Conservation (phyloP, 2,113 vertebrate species). For the Bettongia penicillata region DNA sequence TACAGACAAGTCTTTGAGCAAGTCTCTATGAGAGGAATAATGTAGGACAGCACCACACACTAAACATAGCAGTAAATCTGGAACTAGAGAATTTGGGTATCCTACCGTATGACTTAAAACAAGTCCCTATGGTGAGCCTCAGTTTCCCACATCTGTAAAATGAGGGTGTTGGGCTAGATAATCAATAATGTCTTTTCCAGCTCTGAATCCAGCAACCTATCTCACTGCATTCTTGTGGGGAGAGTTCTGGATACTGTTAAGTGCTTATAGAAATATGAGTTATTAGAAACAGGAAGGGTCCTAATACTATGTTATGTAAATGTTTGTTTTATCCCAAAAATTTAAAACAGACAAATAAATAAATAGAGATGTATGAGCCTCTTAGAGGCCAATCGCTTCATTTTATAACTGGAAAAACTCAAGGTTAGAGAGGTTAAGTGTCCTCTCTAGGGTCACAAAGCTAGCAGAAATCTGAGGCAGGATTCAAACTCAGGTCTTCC, state of each 20-base stretch:
- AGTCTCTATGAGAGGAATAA: background rate
- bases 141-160: background rate
- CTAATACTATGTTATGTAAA: background rate
- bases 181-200: background rate
- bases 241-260: background rate
- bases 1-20: background rate
- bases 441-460: background rate
- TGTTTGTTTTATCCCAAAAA: background rate
- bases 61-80: background rate
- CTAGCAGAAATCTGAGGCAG: background rate
- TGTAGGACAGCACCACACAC: background rate
- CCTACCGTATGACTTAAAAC: background rate
- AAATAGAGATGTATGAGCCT: background rate
- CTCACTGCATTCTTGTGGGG: background rate
- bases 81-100: background rate
- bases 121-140: background rate
- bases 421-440: background rate
- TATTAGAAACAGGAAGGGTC: background rate
- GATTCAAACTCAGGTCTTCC: background rate
- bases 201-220: background rate
- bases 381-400: background rate
- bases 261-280: background rate
- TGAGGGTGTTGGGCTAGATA: background rate
- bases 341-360: background rate
- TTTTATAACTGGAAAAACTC: background rate